Evolutionary conservation across 2,888 invertebrate genomes (phyloP), one percentile per base, ranked within the genome.

Genomic region (Gymnosoma rotundatum): DNA sequence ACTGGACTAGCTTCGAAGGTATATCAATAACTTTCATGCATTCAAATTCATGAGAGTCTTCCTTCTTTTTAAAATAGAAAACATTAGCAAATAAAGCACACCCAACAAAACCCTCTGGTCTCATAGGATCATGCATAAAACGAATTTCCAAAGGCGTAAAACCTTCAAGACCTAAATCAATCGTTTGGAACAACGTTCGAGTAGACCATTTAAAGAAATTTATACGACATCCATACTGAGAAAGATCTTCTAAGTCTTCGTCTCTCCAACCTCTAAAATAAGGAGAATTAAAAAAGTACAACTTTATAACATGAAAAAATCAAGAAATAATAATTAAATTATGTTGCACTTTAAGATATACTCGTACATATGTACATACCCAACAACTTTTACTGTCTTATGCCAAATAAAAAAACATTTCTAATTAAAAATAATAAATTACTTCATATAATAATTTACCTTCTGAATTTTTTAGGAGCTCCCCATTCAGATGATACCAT

Each of bases 401-500:
- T 25, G 7, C 32, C 32, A 8, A 5, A 32, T 8, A 32, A 32
- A 32, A 32, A 32, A 8, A 8, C 7, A 0, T 6, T 32, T 32
- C 6, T 6, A 5, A 25, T 25, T 25, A 32, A 6, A 7, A 32
- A 32, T 5, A 5, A 42, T 2, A 42, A 12, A n/a, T 2, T 42
- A 2, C 10, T 1, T 42, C 12, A 42, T 67, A 1, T 18, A 36
- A 25, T 14, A 12, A 20, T 9, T 67, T 86, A 92, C 92, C 90
- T 89, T 72, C 88, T 95, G 90, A 98, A 98, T 67, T 95, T 93
- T 84, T 94, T 95, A 0, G 99, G 99, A 0, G 95, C 94, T 0
- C 97, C 98, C 98, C 98, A 99, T 93, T 98, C 98, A 0, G 96
- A 94, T 16, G 98, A 95, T 25, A 98, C 93, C 95, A 99, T 96